Conservation (phyloP, 2,888 invertebrate species). For the Cryptosula pallasiana region DNA sequence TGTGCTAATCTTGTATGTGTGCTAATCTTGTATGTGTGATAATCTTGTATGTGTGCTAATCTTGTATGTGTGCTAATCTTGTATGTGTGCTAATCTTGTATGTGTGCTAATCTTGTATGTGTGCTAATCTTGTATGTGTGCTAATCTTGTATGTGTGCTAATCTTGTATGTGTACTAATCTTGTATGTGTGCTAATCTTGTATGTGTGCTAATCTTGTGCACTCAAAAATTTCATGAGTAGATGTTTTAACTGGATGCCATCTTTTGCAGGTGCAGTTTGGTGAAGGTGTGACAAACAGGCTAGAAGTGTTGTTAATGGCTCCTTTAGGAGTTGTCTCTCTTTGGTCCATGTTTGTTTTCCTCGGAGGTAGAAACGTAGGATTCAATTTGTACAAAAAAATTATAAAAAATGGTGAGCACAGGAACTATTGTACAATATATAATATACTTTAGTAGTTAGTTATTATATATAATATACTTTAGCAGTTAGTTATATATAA, state of each 20-base stretch:
- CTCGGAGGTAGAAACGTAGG: conserved; percentile 19
- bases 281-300: not conserved
- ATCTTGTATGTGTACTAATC: too few species aligned
- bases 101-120: too few species aligned
- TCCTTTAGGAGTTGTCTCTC: conserved; percentile 16
- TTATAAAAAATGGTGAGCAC: conserved; percentile 16
- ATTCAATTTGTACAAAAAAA: conserved; percentile 20
- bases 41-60: too few species aligned
- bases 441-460: not conserved
- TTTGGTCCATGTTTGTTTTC: conserved; percentile 24
- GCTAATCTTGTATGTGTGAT: not conserved
- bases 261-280: conserved; percentile 13
- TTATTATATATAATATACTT: too few species aligned
- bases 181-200: too few species aligned
- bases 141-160: too few species aligned
- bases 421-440: not conserved
- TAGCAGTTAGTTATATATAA: too few species aligned
- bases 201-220: too few species aligned
- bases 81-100: too few species aligned
- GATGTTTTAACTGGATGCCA: not conserved
- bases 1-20: not conserved
- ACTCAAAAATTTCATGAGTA: too few species aligned
- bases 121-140: too few species aligned
- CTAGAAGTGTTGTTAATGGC: conserved; percentile 8
- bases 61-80: too few species aligned